Base-by-base conservation (phyloP, 2,888 invertebrate species). In the Drosophila testacea region DNA sequence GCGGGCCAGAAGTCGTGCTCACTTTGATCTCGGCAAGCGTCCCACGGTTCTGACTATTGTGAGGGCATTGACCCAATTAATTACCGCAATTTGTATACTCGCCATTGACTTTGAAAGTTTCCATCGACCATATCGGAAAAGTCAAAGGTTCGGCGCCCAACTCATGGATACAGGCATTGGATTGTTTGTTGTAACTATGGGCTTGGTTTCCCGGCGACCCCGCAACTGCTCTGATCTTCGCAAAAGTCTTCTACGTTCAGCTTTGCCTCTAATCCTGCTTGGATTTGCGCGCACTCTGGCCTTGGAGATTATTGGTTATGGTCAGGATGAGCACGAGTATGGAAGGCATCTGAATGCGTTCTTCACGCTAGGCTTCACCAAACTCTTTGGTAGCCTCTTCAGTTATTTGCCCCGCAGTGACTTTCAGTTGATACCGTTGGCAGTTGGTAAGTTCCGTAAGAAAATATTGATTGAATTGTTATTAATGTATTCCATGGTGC, bases 271-370 rank as follows among this genome's bases (percentile, higher is more conserved):
- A 51, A 80, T 95, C 6, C 63, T 94, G 0, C 91, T 97, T 42
- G 97, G 97, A 0, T 69, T 95, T 1, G 93, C 93, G 0, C 94
- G 97, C 67, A 95, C 94, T 73, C 63, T 95, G 30, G 91, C 95
- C 0, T 94, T 93, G 0, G 93, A 94, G 86, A 91, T 94, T 32
- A 92, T 96, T 1, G 95, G 96, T 75, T 99, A 99, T 91, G 96
- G 97, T 61, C 96, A 96, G 86, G 97, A 98, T 91, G 94, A 96
- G 0, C 95, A 96, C 0, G 99, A 99, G 92, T 99, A 99, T 93
- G 99, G 99, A 0, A 94, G 95, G 0, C 99, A 99, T 92, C 98
- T 99, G 97, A 99, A 99, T 92, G 99, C 99, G 92, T 99, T 99
- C 92, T 95, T 98, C 79, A 99, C 99, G 0, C 93, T 99, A 64